phyloP scores from a whole-genome alignment of 2,888 invertebrate species.

The Chrysolina oricalcia region DNA sequence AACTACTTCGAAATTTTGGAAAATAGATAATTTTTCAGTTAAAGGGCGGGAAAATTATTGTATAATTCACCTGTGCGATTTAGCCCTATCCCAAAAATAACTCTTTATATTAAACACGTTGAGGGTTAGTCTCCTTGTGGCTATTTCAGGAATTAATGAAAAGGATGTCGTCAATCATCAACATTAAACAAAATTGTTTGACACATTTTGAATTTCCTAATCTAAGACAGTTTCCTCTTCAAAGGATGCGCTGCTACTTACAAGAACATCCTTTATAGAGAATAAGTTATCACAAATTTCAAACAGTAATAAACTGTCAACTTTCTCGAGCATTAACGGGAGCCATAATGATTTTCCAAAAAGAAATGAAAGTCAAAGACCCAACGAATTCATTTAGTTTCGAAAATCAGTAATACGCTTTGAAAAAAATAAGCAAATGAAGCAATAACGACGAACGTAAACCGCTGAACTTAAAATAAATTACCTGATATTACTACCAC shows the following conservation, averaged over 20 bases:
- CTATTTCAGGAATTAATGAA: background rate
- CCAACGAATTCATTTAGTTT: background rate
- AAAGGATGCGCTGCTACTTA: background rate
- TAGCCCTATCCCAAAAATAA: too few species aligned
- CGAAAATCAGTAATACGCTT: background rate
- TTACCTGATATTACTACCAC: conserved; percentile 58
- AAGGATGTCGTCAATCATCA: background rate
- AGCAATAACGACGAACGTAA: background rate
- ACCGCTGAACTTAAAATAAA: background rate
- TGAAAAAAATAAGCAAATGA: background rate
- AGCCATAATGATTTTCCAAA: background rate
- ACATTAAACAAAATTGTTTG: background rate
- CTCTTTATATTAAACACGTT: too few species aligned
- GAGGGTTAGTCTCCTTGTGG: too few species aligned
- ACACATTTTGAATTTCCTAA: conserved; percentile 9
- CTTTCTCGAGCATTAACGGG: background rate
- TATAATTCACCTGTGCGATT: too few species aligned
- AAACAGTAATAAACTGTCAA: conserved; percentile 2
- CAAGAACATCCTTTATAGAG: background rate
- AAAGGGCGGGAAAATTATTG: too few species aligned
- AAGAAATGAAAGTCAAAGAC: background rate
- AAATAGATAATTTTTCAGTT: too few species aligned
- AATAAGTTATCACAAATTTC: conserved; percentile 4
- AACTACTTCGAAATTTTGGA: too few species aligned
- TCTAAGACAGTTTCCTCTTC: background rate